phyloP scores from a whole-genome alignment of 2,888 invertebrate species.

The Ochropleura leucogaster region DNA sequence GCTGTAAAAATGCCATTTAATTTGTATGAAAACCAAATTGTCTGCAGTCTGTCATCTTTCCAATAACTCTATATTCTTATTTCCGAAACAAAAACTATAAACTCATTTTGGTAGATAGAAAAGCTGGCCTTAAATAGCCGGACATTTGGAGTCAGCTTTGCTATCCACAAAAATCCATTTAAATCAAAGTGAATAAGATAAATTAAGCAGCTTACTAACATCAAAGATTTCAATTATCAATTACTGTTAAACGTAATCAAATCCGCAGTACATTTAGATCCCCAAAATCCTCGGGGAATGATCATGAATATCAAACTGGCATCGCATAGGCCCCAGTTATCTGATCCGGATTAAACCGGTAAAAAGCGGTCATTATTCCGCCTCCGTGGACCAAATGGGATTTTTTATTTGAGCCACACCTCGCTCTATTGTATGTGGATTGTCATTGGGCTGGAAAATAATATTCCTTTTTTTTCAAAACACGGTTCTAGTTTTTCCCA shows the following conservation, averaged over 20 bases:
- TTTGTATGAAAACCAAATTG: background rate
- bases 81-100: background rate
- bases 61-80: background rate
- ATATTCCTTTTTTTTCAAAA: slow-evolving; percentile 42
- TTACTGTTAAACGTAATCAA: slow-evolving; percentile 36
- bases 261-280: slow-evolving; percentile 63
- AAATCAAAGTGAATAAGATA: background rate
- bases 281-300: slow-evolving; percentile 77
- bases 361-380: slow-evolving; percentile 90
- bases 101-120: too few relatives aligned
- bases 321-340: slow-evolving; percentile 82
- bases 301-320: slow-evolving; percentile 88
- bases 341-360: slow-evolving; percentile 88
- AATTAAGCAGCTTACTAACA: background rate
- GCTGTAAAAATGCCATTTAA: too few relatives aligned
- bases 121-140: too few relatives aligned
- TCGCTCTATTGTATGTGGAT: slow-evolving; percentile 79
- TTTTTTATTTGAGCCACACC: slow-evolving; percentile 88
- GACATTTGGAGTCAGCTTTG: background rate
- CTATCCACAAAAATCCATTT: background rate
- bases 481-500: background rate
- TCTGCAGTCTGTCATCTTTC: background rate
- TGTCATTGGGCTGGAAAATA: slow-evolving; percentile 79
- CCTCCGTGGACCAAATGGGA: slow-evolving; percentile 83
- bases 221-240: slow-evolving; percentile 28